phyloP scores from a whole-genome alignment of 2,888 invertebrate genomes.

The Xestia c-nigrum region DNA sequence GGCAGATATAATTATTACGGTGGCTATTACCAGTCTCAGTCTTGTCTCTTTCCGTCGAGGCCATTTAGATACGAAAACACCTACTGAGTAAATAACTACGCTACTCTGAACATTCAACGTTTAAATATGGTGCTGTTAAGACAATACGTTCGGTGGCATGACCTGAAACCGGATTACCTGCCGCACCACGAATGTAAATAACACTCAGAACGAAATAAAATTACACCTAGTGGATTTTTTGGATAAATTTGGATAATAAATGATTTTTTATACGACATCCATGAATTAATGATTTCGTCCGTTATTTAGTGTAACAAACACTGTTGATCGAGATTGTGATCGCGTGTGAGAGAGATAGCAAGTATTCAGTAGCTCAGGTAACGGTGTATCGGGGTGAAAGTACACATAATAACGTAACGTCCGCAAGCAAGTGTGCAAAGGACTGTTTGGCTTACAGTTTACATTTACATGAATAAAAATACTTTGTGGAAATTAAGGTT shows the following conservation, averaged over 20 bases:
- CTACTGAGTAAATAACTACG: constrained; percentile 56
- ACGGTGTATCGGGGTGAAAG: constrained; percentile 87
- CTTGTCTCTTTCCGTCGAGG: constrained; percentile 46
- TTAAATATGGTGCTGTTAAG: constrained; percentile 41
- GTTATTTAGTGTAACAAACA: constrained; percentile 72
- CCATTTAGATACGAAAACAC: constrained; percentile 64
- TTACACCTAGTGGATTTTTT: constrained; percentile 10
- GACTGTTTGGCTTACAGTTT: constrained; percentile 67
- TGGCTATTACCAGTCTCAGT: constrained; percentile 59
- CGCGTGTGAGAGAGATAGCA: constrained; percentile 70
- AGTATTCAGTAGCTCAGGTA: constrained; percentile 77
- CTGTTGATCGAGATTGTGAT: constrained; percentile 77
- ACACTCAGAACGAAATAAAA: constrained; percentile 7
- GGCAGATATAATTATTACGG: constrained; percentile 62
- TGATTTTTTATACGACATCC: constrained; percentile 16
- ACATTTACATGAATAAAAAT: constrained; percentile 46
- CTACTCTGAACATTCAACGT: constrained; percentile 42
- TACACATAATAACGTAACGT: constrained; percentile 80
- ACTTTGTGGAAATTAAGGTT: constrained; percentile 9
- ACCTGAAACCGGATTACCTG: constrained; percentile 48
- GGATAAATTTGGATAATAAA: constrained; percentile 4
- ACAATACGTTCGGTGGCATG: constrained; percentile 40
- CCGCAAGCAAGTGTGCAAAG: constrained; percentile 70
- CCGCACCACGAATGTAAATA: constrained; percentile 20
- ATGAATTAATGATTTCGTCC: constrained; percentile 35